Conservation (phyloP, 1,140 invertebrate species). For the Lepidurus packardi region DNA sequence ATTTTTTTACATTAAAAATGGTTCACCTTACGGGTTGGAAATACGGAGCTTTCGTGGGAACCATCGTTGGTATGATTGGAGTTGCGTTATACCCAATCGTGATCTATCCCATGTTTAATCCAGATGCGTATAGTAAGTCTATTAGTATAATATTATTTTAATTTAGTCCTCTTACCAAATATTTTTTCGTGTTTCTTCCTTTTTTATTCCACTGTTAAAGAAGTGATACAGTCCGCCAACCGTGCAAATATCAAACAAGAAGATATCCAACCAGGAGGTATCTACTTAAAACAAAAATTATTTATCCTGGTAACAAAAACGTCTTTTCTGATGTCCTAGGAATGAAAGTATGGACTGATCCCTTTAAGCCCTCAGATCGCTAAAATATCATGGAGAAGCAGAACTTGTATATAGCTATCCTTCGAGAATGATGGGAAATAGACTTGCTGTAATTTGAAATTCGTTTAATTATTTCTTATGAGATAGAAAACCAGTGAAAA, state of each 20-base stretch:
- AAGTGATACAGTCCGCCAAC: constrained; percentile 51
- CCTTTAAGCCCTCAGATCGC: constrained; percentile 48
- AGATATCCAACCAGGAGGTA: constrained; percentile 63
- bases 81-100: constrained; percentile 56
- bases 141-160: constrained; percentile 25
- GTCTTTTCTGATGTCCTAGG: constrained; percentile 49
- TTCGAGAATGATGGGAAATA: neutral
- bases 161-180: constrained; percentile 9
- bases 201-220: constrained; percentile 46
- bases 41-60: constrained; percentile 53
- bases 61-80: constrained; percentile 53
- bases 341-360: constrained; percentile 66
- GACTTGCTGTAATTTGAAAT: neutral
- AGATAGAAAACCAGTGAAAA: too few species aligned
- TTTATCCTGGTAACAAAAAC: constrained; percentile 31
- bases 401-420: neutral
- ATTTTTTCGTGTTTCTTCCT: constrained; percentile 10
- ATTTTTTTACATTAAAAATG: constrained; percentile 38
- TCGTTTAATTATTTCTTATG: too few species aligned
- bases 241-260: constrained; percentile 56
- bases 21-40: constrained; percentile 52
- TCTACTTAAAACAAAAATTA: constrained; percentile 39
- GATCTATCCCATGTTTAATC: constrained; percentile 59
- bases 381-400: neutral
- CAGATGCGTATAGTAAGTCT: constrained; percentile 56